These are phyloP conservation scores for Drosophila atroscutellata DNA, from an alignment of 2,888 invertebrate species.

Conservation along the genomic window DNA sequence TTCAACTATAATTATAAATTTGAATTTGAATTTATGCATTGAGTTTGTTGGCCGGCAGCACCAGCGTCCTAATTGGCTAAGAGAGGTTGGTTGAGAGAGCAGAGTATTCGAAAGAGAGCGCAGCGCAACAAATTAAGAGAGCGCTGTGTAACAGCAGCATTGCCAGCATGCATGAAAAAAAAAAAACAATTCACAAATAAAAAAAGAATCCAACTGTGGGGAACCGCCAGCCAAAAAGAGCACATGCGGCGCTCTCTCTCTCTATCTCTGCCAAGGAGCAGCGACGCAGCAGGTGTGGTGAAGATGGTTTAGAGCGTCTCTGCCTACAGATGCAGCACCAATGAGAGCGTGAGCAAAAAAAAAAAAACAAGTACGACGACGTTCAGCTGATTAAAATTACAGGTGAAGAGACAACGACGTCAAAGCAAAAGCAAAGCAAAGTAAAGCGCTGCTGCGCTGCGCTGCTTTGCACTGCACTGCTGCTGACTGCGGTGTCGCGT, in stretches of 20 bases:
- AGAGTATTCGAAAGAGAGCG: conserved; percentile 5
- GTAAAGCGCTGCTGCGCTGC: conserved; percentile 15
- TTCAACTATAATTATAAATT: not conserved
- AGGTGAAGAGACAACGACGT: conserved; percentile 61
- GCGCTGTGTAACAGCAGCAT: conserved; percentile 39
- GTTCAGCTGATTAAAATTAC: conserved; percentile 75
- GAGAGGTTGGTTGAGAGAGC: conserved; percentile 1
- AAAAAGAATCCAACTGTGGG: conserved; percentile 11
- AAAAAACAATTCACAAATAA: conserved; percentile 6
- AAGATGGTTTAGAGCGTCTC: conserved; percentile 53
- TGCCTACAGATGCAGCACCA: conserved; percentile 22
- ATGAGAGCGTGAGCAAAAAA: conserved; percentile 22
- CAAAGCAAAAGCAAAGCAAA: conserved; percentile 6
- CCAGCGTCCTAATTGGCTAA: conserved; percentile 4
- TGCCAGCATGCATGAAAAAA: conserved; percentile 53
- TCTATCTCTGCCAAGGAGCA: conserved; percentile 13
- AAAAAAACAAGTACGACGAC: conserved; percentile 31
- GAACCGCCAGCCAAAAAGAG: conserved; percentile 36
- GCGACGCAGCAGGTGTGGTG: conserved; percentile 75
- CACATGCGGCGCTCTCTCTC: conserved; percentile 20
- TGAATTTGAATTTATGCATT: conserved; percentile 12
- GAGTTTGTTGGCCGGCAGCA: conserved; percentile 41
- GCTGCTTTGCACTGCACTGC: conserved; percentile 9
- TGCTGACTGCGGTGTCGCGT: conserved; percentile 41
- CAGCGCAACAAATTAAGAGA: conserved; percentile 19